These are phyloP conservation scores for Axea sp. DNA, from an alignment of 2,888 invertebrate species.

Conservation along the genomic window DNA sequence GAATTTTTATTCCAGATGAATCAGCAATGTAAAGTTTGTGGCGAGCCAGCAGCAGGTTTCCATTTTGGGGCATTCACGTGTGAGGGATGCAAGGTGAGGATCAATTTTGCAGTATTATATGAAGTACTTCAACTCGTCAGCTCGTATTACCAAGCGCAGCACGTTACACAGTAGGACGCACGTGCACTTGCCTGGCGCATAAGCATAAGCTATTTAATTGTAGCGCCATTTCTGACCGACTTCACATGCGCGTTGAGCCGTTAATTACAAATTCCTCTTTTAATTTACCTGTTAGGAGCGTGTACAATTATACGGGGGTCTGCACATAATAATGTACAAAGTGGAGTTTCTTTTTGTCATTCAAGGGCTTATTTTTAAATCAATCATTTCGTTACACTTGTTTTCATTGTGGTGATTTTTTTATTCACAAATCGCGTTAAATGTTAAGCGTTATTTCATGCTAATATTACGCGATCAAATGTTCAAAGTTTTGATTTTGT, in stretches of 20 bases:
- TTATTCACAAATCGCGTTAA: too few relatives aligned
- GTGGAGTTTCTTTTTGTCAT: constrained; percentile 3
- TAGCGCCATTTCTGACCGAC: constrained; percentile 52
- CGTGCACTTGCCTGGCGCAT: constrained; percentile 27
- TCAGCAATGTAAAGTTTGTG: constrained; percentile 78
- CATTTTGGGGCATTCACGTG: constrained; percentile 78
- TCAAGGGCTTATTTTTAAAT: too few relatives aligned
- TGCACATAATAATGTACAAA: neutral
- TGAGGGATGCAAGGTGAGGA: constrained; percentile 78
- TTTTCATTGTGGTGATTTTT: too few relatives aligned
- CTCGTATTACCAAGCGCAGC: constrained; percentile 42
- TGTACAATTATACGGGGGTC: constrained; percentile 3
- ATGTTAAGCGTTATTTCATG: too few relatives aligned
- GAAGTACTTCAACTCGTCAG: constrained; percentile 41
- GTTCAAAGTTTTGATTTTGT: too few relatives aligned
- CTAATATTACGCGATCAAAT: too few relatives aligned
- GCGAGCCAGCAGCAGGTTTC: constrained; percentile 78
- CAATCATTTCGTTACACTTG: neutral
- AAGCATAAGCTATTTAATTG: constrained; percentile 43
- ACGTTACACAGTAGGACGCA: constrained; percentile 50
- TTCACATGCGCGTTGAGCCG: constrained; percentile 29
- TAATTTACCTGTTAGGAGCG: constrained; percentile 29
- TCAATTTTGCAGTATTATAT: constrained; percentile 49
- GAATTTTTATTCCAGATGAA: constrained; percentile 75
- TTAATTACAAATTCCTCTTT: constrained; percentile 49